A percentile compares a stretch with the other conserved stretches of the same genome.
Evolutionary conservation across 2,888 invertebrate species (phyloP).

Genomic region (Macropis europaea): DNA sequence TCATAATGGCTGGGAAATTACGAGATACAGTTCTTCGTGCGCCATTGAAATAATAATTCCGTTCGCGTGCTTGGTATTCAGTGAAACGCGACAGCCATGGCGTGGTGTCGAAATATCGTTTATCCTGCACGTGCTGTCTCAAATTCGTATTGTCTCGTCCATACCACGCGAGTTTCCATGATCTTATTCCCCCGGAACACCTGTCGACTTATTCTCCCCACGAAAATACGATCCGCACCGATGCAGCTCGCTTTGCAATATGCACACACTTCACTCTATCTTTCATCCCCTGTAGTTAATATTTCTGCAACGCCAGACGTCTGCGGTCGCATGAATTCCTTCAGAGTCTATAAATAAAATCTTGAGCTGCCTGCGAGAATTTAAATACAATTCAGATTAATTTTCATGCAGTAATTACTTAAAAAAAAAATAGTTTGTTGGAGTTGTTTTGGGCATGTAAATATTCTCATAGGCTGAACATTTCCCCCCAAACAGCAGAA

Average conservation of each 20-base stretch:
- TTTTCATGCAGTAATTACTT: no score
- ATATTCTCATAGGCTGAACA: no score
- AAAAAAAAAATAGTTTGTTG: no score
- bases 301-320: no score
- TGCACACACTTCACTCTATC: not conserved
- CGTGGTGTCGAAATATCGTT: constrained; percentile 28
- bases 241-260: not conserved
- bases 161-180: not conserved
- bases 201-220: not conserved
- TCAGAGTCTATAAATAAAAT: no score
- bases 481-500: no score
- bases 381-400: no score
- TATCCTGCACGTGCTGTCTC: not conserved
- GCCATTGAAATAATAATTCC: constrained; percentile 23
- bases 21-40: not conserved
- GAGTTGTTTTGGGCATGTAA: no score
- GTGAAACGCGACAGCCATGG: not conserved
- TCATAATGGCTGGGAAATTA: not conserved
- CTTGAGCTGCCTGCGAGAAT: no score
- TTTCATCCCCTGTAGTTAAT: no score
- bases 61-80: constrained; percentile 4
- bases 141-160: not conserved
- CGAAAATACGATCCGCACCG: not conserved
- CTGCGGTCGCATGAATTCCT: no score
- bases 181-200: not conserved